These are phyloP conservation scores for Mus spicilegus DNA, from an alignment of 2,113 vertebrate species.

Conservation along the genomic window DNA sequence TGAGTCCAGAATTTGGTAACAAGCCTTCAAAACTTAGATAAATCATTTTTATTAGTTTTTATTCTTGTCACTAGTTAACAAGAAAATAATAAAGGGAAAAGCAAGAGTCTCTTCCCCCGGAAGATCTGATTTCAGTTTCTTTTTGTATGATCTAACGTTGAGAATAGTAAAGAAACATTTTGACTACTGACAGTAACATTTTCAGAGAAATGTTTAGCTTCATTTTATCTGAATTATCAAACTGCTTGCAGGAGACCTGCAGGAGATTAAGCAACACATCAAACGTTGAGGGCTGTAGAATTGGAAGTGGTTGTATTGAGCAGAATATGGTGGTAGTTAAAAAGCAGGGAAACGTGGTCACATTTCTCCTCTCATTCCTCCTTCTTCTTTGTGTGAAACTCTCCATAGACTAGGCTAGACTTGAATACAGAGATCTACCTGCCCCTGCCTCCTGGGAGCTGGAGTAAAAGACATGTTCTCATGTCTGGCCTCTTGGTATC, in stretches of 20 bases:
- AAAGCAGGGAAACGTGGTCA: background rate
- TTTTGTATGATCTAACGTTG: background rate
- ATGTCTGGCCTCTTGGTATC: background rate
- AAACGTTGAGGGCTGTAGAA: background rate
- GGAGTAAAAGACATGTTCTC: background rate
- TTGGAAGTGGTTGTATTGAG: background rate
- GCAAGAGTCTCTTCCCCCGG: background rate
- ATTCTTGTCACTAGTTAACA: background rate
- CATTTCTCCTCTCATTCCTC: background rate
- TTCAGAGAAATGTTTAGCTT: conserved; percentile 5
- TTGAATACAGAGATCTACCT: background rate
- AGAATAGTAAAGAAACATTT: background rate
- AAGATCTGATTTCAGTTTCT: background rate
- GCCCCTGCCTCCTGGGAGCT: background rate
- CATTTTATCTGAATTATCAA: conserved; percentile 15
- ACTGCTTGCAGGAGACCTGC: background rate
- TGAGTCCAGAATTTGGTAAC: background rate
- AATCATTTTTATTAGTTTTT: background rate
- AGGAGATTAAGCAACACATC: background rate
- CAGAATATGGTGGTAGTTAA: too few species aligned
- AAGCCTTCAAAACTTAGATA: background rate
- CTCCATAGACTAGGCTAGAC: too few species aligned
- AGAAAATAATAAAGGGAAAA: background rate
- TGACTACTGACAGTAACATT: background rate
- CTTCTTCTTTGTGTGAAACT: too few species aligned